Evolutionary conservation across 2,113 vertebrate species (phyloP).

Genomic region (Marcusenius ussheri): DNA sequence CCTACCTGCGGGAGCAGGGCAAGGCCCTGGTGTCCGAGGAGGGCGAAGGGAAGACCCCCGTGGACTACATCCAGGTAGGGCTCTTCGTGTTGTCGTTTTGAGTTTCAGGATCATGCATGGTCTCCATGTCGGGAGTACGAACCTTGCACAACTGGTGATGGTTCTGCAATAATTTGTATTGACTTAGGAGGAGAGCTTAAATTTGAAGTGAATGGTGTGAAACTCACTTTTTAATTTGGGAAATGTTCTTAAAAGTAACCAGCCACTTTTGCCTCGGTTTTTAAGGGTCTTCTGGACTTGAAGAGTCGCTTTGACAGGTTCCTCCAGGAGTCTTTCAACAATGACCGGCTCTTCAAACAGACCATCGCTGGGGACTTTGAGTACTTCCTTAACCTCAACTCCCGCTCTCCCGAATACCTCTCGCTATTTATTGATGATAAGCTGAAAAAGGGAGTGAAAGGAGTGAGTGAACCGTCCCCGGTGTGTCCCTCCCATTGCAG

Average conservation of each 20-base stretch:
- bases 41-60: conserved; percentile 93
- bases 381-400: conserved; percentile 98
- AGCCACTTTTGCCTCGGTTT: not conserved
- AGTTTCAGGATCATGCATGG: not conserved
- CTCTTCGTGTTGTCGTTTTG: not conserved
- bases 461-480: conserved; percentile 63
- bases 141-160: not conserved
- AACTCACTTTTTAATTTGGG: not conserved
- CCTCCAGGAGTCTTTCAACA: conserved; percentile 91
- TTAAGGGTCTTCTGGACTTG: conserved; percentile 87
- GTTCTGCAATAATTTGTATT: not conserved
- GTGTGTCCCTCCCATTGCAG: not conserved
- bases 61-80: conserved; percentile 93
- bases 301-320: conserved; percentile 94
- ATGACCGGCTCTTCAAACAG: conserved; percentile 93
- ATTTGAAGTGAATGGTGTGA: not conserved
- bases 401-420: conserved; percentile 94
- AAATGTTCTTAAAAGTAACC: not conserved
- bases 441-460: conserved; percentile 96
- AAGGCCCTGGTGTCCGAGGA: conserved; percentile 98
- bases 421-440: conserved; percentile 99
- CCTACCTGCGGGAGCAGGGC: conserved; percentile 89
- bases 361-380: conserved; percentile 96
- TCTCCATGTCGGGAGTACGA: not conserved
- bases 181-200: not conserved